These are phyloP conservation scores for Caenorhabditis zanzibari DNA, from an alignment of 2,888 invertebrate species.

Conservation along the genomic window DNA sequence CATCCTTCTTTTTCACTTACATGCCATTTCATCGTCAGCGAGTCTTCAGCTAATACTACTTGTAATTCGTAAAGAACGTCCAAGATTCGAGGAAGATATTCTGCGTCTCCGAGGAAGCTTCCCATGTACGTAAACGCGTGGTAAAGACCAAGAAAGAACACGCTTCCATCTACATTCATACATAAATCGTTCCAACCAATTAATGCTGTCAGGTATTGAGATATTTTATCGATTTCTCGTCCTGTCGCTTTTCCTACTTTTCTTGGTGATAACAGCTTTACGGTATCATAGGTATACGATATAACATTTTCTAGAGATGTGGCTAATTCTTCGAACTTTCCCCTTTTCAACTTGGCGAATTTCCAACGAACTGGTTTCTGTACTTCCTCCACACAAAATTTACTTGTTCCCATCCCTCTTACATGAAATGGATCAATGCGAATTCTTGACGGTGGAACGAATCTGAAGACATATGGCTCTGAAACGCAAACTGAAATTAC, in stretches of 20 bases:
- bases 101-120: background rate
- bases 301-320: background rate
- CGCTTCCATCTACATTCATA: background rate
- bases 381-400: background rate
- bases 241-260: background rate
- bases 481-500: background rate
- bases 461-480: background rate
- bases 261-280: background rate
- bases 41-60: background rate
- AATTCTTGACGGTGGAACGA: background rate
- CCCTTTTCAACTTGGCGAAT: background rate
- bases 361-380: background rate
- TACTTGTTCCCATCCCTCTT: background rate
- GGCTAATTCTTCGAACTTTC: background rate
- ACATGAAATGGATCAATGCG: slow-evolving; percentile 6
- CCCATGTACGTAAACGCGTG: background rate
- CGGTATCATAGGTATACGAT: background rate
- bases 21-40: background rate
- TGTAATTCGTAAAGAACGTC: background rate
- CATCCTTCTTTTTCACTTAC: no score
- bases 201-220: background rate
- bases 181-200: background rate
- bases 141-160: background rate
- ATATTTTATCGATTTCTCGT: background rate
- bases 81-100: background rate